These are phyloP conservation scores for Drosophila malerkotliana DNA, from an alignment of 1,140 invertebrate species.

Conservation along the genomic window DNA sequence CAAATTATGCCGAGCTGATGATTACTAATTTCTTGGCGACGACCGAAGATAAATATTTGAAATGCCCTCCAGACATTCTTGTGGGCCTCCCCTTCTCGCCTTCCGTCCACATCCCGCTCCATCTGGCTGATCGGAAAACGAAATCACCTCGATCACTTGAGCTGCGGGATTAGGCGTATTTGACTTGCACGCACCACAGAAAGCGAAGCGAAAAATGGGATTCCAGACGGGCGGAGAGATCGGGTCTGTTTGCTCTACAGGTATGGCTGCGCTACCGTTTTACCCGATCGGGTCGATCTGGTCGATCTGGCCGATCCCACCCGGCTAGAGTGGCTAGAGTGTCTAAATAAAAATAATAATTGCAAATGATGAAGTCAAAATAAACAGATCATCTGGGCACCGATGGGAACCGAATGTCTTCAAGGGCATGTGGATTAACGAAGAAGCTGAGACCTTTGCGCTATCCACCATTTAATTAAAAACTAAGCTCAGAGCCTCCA, in stretches of 20 bases:
- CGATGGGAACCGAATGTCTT: neutral
- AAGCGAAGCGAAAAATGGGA: slow-evolving; percentile 37
- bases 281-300: slow-evolving; percentile 35
- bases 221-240: slow-evolving; percentile 9
- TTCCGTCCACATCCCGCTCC: slow-evolving; percentile 2
- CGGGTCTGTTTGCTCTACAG: slow-evolving; percentile 35
- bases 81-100: slow-evolving; percentile 24
- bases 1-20: slow-evolving; percentile 56
- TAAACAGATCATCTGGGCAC: slow-evolving; percentile 72
- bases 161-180: slow-evolving; percentile 82
- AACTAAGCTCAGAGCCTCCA: too few species aligned
- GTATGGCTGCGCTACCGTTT: slow-evolving; percentile 67
- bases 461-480: too few species aligned
- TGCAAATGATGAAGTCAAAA: slow-evolving; percentile 81
- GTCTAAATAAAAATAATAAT: slow-evolving; percentile 82
- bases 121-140: slow-evolving; percentile 62
- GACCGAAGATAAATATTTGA: slow-evolving; percentile 79
- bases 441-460: too few species aligned
- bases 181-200: slow-evolving; percentile 76
- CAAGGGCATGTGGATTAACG: too few species aligned
- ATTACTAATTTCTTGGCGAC: slow-evolving; percentile 80
- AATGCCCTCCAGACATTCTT: slow-evolving; percentile 62
- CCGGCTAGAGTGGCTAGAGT: slow-evolving; percentile 53
- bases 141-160: slow-evolving; percentile 83
- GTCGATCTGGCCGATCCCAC: slow-evolving; percentile 1